Base-by-base conservation (phyloP, 2,888 invertebrate species). In the Dynastes hyllus region DNA sequence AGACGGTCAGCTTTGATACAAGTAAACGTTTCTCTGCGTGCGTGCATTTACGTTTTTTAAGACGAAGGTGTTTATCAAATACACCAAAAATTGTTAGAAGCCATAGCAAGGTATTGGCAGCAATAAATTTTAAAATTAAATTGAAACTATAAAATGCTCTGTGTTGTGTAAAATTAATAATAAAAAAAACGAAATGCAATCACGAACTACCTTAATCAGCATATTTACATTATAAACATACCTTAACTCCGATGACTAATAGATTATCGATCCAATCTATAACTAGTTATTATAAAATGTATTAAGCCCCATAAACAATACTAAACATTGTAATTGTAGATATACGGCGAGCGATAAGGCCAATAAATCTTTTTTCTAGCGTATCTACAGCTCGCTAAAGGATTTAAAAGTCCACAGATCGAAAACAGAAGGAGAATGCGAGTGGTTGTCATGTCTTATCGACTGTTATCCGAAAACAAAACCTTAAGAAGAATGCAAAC, bases 391-490 rank as follows among this genome's bases (percentile, higher is more conserved):
- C 6, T 66, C n/a, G 2, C n/a, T 11, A 66, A 66, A 8, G n/a
- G 32, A 66, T 66, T 66, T 37, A 6, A 9, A 37, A 11, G 37
- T 29, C 8, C 29, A 65, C 63, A 32, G 16, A n/a, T 9, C n/a
- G 65, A 66, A 40, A 66, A 66, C 65, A 66, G 32, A 3, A 37
- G 6, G 5, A 32, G n/a, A 22, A 55, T 55, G 3, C 32, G 32
- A 8, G 8, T 2, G 22, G 55, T 55, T 55, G 37, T 66, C 37
- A 32, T 65, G n/a, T 66, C 65, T 66, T 66, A 66, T 66, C 65
- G n/a, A 66, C 37, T 66, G 16, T 66, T 3, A 13, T 66, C 65
- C 9, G 27, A 37, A 66, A 66, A 66, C 65, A 37, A 66, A 66
- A 29, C 45, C 45, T 45, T 8, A 55, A 55, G 63, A 63, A 66